These are phyloP conservation scores for Brachypalpus laphriformis DNA, from an alignment of 2,888 invertebrate genomes.

Conservation along the genomic window DNA sequence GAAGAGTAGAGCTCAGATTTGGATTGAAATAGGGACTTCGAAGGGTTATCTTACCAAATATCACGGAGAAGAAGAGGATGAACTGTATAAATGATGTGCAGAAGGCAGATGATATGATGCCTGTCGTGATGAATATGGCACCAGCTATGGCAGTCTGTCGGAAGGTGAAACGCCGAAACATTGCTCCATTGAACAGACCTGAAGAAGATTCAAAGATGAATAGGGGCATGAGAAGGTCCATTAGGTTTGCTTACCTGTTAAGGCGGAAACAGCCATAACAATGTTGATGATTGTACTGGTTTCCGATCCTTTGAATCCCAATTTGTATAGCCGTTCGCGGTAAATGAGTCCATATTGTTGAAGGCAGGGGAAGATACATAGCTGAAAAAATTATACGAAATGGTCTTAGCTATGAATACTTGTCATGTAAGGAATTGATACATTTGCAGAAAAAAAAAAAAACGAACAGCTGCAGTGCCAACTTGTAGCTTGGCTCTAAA, in stretches of 20 bases:
- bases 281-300: conserved; percentile 89
- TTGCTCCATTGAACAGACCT: conserved; percentile 87
- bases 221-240: neutral
- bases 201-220: neutral
- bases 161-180: conserved; percentile 87
- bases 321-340: conserved; percentile 85
- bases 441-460: too few species aligned
- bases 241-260: conserved; percentile 85
- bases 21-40: neutral
- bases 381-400: too few species aligned
- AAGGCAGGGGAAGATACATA: conserved; percentile 86
- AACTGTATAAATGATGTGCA: conserved; percentile 86
- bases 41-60: conserved; percentile 85
- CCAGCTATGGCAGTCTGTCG: conserved; percentile 88
- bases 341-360: conserved; percentile 90
- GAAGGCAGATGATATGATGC: conserved; percentile 86
- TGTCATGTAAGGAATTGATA: too few species aligned
- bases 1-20: neutral
- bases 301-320: conserved; percentile 87
- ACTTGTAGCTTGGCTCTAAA: too few species aligned
- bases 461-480: too few species aligned
- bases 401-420: too few species aligned
- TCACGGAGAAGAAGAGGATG: conserved; percentile 86
- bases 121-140: conserved; percentile 84
- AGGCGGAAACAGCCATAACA: conserved; percentile 87